Conservation (phyloP, 2,797 vertebrate species). For the Poecilia wingei region DNA sequence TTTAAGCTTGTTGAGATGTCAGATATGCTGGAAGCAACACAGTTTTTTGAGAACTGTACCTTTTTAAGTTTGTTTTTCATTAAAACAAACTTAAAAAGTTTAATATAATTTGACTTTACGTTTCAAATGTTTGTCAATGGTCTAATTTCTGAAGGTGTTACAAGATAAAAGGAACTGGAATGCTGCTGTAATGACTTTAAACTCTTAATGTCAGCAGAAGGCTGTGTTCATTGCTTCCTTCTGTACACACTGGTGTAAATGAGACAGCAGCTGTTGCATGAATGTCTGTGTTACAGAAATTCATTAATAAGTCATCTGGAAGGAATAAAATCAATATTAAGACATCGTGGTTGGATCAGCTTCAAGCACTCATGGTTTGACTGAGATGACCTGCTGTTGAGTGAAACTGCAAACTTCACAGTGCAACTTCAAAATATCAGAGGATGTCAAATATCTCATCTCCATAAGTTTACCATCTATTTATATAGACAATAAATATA, state of each 20-base stretch:
- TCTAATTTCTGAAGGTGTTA: no score
- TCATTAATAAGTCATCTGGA: slow-evolving; percentile 67
- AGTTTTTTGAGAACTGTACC: no score
- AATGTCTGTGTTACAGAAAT: slow-evolving; percentile 29
- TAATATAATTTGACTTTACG: no score
- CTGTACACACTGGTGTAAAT: slow-evolving; percentile 6
- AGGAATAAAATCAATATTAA: slow-evolving; percentile 55
- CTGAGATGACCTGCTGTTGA: slow-evolving; percentile 23
- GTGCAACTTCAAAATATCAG: slow-evolving; percentile 2
- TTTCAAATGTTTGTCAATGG: no score
- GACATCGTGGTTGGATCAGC: slow-evolving; percentile 25
- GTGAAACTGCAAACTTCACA: slow-evolving; percentile 20
- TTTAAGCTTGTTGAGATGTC: no score
- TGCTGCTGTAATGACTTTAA: not conserved
- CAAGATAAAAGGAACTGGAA: no score
- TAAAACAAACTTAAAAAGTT: no score
- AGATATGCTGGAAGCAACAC: no score
- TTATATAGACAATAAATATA: not conserved
- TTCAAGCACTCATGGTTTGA: slow-evolving; percentile 38
- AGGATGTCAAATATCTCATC: not conserved
- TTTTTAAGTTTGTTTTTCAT: no score
- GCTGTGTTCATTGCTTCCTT: not conserved
- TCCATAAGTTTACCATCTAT: not conserved
- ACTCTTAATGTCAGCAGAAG: slow-evolving; percentile 5
- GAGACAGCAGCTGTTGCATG: slow-evolving; percentile 20